Conservation (phyloP, 1,140 invertebrate genomes). For the Hycleus cichorii region DNA sequence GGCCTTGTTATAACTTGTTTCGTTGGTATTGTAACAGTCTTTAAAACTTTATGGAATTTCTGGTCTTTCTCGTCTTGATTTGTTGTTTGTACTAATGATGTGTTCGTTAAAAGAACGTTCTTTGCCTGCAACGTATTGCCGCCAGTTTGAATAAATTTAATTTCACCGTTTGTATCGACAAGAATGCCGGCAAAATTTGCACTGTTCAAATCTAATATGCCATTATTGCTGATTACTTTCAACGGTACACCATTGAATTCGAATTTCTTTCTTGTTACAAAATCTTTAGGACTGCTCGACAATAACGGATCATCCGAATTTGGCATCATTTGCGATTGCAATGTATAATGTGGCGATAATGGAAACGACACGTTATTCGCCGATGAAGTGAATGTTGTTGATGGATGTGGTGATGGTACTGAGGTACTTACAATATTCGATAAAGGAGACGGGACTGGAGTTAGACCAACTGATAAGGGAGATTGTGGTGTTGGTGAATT, state of each 20-base stretch:
- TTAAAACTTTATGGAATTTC: slow-evolving; percentile 35
- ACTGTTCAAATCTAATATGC: slow-evolving; percentile 50
- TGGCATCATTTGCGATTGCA: slow-evolving; percentile 72
- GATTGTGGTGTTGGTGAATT: slow-evolving; percentile 58
- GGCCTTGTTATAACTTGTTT: slow-evolving; percentile 37
- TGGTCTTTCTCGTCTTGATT: slow-evolving; percentile 29
- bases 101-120: slow-evolving; percentile 46
- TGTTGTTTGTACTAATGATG: slow-evolving; percentile 38
- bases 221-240: slow-evolving; percentile 56
- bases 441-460: slow-evolving; percentile 52
- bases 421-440: slow-evolving; percentile 45
- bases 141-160: slow-evolving; percentile 53
- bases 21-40: slow-evolving; percentile 24
- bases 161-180: slow-evolving; percentile 56
- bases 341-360: slow-evolving; percentile 47
- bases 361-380: slow-evolving; percentile 40
- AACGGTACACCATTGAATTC: slow-evolving; percentile 51
- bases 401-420: slow-evolving; percentile 48
- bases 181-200: slow-evolving; percentile 53
- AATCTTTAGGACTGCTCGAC: slow-evolving; percentile 74
- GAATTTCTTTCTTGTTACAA: slow-evolving; percentile 55
- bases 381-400: slow-evolving; percentile 41
- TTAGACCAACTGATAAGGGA: slow-evolving; percentile 45
- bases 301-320: slow-evolving; percentile 77
- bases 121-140: slow-evolving; percentile 37